Evolutionary conservation across 2,888 invertebrate genomes (phyloP).

Genomic region (Meganola albula): DNA sequence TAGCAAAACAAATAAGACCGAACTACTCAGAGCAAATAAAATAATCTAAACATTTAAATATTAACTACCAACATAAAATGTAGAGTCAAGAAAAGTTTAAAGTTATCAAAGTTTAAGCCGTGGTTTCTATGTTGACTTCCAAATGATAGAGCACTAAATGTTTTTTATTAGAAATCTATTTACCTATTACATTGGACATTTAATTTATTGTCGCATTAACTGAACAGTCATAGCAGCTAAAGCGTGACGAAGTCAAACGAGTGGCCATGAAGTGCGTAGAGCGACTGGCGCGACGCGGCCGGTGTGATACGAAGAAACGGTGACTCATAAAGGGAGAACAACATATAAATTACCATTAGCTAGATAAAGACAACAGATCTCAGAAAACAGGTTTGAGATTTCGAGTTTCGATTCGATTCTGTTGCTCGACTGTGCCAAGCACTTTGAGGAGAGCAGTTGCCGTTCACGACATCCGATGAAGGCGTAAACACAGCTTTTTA

Average conservation of each 20-base stretch:
- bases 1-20: too few relatives aligned
- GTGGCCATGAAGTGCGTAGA: conserved; percentile 76
- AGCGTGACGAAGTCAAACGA: conserved; percentile 73
- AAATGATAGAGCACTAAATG: conserved; percentile 32
- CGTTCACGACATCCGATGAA: conserved; percentile 48
- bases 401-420: conserved; percentile 76
- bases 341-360: conserved; percentile 41
- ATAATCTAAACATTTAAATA: too few relatives aligned
- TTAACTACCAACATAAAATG: too few relatives aligned
- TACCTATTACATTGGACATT: conserved; percentile 61
- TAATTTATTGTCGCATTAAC: conserved; percentile 69
- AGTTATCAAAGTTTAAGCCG: too few relatives aligned
- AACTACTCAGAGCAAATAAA: too few relatives aligned
- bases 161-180: conserved; percentile 48
- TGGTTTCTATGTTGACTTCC: conserved; percentile 32
- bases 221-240: conserved; percentile 63
- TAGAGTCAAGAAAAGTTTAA: too few relatives aligned
- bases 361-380: conserved; percentile 54
- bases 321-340: conserved; percentile 69
- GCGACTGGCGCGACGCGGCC: conserved; percentile 53
- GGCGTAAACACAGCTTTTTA: conserved; percentile 45
- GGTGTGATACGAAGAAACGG: conserved; percentile 70
- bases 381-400: conserved; percentile 73
- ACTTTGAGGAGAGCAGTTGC: conserved; percentile 58
- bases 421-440: conserved; percentile 69